Evolutionary conservation across 2,113 vertebrate genomes (phyloP).

Genomic region (Tragulus kanchil): DNA sequence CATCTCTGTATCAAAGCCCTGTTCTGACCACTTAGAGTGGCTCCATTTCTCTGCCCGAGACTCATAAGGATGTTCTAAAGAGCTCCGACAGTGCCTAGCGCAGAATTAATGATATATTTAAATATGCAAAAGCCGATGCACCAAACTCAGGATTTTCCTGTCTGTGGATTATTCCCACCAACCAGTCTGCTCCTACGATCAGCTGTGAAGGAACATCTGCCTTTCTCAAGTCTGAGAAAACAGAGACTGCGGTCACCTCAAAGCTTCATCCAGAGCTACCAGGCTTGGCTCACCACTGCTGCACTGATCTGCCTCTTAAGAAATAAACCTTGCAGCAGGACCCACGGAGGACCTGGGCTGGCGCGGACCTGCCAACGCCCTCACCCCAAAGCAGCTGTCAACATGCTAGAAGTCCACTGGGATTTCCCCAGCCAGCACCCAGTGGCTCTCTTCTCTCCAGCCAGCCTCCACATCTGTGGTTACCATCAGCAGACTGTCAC

Average conservation of each 20-base stretch:
- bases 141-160: background rate
- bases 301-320: background rate
- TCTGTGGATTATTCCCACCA: background rate
- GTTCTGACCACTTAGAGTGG: too few relatives aligned
- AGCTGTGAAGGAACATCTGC: background rate
- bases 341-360: background rate
- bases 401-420: background rate
- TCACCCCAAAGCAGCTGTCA: background rate
- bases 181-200: background rate
- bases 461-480: conserved; percentile 34
- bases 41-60: background rate
- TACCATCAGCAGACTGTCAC: background rate
- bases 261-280: background rate
- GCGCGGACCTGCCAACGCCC: background rate
- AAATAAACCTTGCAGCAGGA: background rate
- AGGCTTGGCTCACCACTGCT: background rate
- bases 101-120: background rate
- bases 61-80: background rate
- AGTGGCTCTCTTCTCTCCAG: conserved; percentile 53
- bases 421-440: background rate
- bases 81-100: background rate
- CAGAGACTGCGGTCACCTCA: background rate
- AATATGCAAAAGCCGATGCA: background rate
- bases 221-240: background rate
- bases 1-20: background rate